These are phyloP conservation scores for Scarus forsteni DNA, from an alignment of 2,797 vertebrate genomes.

Conservation along the genomic window DNA sequence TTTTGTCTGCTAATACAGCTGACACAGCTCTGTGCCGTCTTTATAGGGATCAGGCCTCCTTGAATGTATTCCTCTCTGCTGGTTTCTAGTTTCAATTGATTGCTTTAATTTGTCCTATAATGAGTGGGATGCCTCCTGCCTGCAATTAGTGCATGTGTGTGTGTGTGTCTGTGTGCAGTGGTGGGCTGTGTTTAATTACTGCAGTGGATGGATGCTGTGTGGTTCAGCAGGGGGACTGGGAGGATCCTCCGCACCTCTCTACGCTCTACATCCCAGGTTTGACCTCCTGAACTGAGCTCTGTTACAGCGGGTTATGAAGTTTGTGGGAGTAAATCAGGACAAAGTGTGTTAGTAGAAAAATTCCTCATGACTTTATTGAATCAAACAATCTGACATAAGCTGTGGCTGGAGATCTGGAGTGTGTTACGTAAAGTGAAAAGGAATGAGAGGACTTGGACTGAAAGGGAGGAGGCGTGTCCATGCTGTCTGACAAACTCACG, in stretches of 20 bases:
- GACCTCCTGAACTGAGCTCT: constrained; percentile 33
- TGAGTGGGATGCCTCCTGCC: constrained; percentile 67
- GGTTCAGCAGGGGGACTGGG: constrained; percentile 62
- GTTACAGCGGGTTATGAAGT: not conserved
- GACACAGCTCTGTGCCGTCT: constrained; percentile 57
- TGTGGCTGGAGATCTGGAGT: constrained; percentile 1
- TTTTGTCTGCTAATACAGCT: constrained; percentile 53
- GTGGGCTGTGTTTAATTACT: constrained; percentile 77
- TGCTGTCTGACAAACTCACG: not conserved
- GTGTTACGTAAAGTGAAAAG: constrained; percentile 11
- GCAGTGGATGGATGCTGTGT: constrained; percentile 70
- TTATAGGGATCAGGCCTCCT: constrained; percentile 52
- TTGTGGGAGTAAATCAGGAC: constrained; percentile 10
- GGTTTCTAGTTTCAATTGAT: constrained; percentile 77
- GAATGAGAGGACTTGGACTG: constrained; percentile 14
- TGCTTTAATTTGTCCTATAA: constrained; percentile 78
- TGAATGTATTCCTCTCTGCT: constrained; percentile 71
- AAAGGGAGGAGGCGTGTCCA: constrained; percentile 5
- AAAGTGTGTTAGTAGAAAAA: constrained; percentile 7
- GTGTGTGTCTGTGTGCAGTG: constrained; percentile 46
- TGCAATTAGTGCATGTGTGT: constrained; percentile 67
- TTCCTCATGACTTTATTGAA: constrained; percentile 6
- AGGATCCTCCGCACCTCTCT: constrained; percentile 60
- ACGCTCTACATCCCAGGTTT: constrained; percentile 37
- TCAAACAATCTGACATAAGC: constrained; percentile 11